These are phyloP conservation scores for Lepilemur septentrionalis DNA, from an alignment of 2,797 vertebrate genomes.

Conservation along the genomic window DNA sequence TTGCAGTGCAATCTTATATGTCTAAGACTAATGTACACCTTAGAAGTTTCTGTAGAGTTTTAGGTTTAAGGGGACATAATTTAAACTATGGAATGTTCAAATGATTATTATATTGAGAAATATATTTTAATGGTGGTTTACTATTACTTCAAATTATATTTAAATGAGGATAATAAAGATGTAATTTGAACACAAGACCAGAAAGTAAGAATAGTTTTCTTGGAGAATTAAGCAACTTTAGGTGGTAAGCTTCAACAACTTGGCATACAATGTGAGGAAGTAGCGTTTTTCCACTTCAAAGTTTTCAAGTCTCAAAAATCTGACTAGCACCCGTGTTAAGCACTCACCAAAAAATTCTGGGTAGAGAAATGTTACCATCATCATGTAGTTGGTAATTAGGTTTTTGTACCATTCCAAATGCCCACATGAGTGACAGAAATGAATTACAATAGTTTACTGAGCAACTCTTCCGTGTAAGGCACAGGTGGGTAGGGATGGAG, in stretches of 20 bases:
- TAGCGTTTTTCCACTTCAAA: neutral
- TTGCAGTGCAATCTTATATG: neutral
- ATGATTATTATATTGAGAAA: neutral
- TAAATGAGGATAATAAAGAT: neutral
- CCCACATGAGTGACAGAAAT: neutral
- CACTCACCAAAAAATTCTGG: neutral
- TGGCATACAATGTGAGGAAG: neutral
- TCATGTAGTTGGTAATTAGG: neutral
- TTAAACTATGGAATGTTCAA: neutral
- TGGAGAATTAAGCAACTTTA: neutral
- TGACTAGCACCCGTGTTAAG: neutral
- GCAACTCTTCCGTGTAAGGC: neutral
- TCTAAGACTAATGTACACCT: neutral
- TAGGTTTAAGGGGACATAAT: neutral
- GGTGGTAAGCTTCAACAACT: neutral
- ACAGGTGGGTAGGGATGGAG: accelerated
- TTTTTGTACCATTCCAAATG: neutral
- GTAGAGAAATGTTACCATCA: neutral
- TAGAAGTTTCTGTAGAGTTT: neutral
- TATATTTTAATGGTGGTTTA: neutral
- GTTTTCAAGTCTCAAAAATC: neutral
- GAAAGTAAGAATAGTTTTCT: neutral
- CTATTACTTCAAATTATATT: neutral
- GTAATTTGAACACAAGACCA: neutral
- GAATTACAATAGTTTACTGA: neutral